Evolutionary conservation across 2,113 vertebrate genomes (phyloP).

Genomic region (Mirounga angustirostris): DNA sequence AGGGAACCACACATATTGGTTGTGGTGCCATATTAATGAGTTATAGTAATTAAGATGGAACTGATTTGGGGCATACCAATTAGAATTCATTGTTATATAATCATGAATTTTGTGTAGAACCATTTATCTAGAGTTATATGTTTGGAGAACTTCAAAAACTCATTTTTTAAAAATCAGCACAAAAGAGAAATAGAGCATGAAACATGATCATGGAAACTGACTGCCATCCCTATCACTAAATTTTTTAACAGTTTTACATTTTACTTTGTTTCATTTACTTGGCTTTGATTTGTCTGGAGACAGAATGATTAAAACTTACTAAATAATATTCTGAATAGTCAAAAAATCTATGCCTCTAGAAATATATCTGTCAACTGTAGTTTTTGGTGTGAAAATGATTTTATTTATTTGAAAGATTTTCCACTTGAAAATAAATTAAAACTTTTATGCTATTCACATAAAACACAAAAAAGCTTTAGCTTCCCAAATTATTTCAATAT

Average conservation of each 20-base stretch:
- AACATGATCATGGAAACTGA: not conserved
- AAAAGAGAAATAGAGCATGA: not conserved
- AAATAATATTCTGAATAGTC: not conserved
- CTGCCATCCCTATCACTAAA: not conserved
- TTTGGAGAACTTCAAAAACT: not conserved
- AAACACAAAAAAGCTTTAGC: not conserved
- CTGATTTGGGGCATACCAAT: not conserved
- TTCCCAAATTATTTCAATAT: constrained; percentile 5
- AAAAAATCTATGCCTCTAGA: not conserved
- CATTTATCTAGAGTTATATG: not conserved
- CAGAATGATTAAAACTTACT: not conserved
- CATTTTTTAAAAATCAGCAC: not conserved
- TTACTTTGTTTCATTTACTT: constrained; percentile 3
- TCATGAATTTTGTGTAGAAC: not conserved
- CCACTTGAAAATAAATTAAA: not conserved
- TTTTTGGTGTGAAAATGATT: not conserved
- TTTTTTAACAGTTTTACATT: not conserved
- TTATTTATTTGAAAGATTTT: constrained; percentile 4
- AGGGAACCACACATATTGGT: not conserved
- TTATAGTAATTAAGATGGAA: not conserved
- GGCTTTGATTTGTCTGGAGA: not conserved
- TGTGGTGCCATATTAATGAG: not conserved
- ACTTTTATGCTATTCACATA: not conserved
- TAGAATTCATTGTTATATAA: not conserved
- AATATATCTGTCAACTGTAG: not conserved